Base-by-base conservation (phyloP, 1,140 invertebrate species). In the Gonioctena quinquepunctata region DNA sequence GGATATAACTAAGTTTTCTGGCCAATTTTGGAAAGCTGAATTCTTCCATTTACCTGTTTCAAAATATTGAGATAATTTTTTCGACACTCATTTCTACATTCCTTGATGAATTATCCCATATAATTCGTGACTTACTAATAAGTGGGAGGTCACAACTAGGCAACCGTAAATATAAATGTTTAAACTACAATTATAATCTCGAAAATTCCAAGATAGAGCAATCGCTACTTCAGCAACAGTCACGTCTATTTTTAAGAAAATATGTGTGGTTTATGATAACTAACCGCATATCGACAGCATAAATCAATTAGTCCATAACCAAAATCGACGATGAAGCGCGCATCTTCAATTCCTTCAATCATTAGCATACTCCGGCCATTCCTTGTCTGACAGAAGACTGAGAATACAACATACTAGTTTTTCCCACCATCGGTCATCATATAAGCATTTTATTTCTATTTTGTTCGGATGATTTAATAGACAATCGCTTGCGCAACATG, bases 371-470 rank as follows among this genome's bases (percentile, higher is more conserved):
- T 19, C 23, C 60, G 33, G 16, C 18, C 28, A 8, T 27, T 48
- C 19, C 21, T 33, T 33, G 27, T 62, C 27, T 42, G 18, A 42
- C 26, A 62, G 21, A 7, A 63, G 56, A 79, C 77, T 79, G 77
- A 79, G 77, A 79, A 79, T 76, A 76, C 75, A 79, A 74, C 73
- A 72, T 74, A 71, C 75, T 62, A 78, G 72, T 79, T 79, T 75
- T 79, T 79, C 77, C 77, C 77, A 79, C 77, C 76, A 75, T 79
- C 73, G 77, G 75, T 79, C 77, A 79, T 79, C 75, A 65, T 69
- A 71, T 73, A 70, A 69, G 69, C 71, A 76, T 67, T 75, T 77
- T 73, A 71, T 74, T 78, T 77, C 71, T 76, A 74, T 77, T 78
- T 78, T 75, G 69, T 73, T 63, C 67, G 64, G 67, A 77, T 77